Evolutionary conservation across 2,113 vertebrate genomes (phyloP).

Genomic region (Acrocephalus arundinaceus): DNA sequence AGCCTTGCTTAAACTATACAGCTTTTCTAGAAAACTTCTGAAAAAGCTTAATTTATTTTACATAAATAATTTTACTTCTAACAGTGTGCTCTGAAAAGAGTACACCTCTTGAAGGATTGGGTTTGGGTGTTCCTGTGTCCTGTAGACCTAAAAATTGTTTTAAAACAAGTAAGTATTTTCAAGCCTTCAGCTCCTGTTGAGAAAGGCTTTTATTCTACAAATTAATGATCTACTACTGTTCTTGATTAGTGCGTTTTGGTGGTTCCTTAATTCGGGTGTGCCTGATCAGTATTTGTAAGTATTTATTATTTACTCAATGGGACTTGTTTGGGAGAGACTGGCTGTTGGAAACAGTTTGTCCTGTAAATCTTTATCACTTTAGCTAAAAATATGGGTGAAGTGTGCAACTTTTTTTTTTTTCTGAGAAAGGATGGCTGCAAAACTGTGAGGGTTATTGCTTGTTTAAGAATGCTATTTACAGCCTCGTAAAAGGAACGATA

Average conservation of each 20-base stretch:
- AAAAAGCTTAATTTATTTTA: background rate
- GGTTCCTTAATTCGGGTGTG: background rate
- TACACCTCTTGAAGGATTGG: background rate
- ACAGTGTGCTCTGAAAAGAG: background rate
- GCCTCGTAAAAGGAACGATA: conserved; percentile 30
- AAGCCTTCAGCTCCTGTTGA: background rate
- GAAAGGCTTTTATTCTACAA: conserved; percentile 22
- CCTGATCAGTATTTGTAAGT: background rate
- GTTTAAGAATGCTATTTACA: conserved; percentile 60
- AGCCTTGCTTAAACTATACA: background rate
- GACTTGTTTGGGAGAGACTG: background rate
- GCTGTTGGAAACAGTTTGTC: background rate
- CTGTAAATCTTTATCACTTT: background rate
- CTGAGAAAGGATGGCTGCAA: background rate
- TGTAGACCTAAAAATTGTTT: conserved; percentile 15
- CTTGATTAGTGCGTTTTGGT: conserved; percentile 7
- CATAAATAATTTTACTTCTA: background rate
- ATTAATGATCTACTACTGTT: conserved; percentile 9
- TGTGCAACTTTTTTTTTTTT: background rate
- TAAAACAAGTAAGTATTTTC: conserved; percentile 5
- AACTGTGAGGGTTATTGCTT: conserved; percentile 35
- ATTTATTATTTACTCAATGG: background rate
- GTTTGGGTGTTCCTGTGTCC: conserved; percentile 9
- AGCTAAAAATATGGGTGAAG: background rate
- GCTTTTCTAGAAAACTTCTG: background rate